Evolutionary conservation across 2,797 vertebrate species (phyloP), one percentile per base, ranked within the genome.

Genomic region (Varecia variegata): DNA sequence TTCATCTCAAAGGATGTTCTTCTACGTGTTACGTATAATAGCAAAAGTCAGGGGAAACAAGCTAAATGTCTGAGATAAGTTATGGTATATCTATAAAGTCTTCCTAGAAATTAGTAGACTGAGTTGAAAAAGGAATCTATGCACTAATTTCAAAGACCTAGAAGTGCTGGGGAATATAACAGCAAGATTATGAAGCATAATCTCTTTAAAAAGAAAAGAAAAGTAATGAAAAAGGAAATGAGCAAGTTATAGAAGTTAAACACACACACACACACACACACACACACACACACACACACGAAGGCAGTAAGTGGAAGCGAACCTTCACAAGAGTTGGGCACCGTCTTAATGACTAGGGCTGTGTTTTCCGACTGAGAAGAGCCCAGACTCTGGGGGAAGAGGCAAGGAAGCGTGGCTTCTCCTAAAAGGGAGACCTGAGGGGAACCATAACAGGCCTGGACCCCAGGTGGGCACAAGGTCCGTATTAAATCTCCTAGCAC

Each of bases 51-150:
- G 50, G 74, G 52, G 30, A 85, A 89, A 80, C 43, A 68, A 90
- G 14, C 32, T 62, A 43, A 73, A 32, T 21, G 56, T 80, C 47
- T 45, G 38, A 45, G n/a, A n/a, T 58, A 38, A 94, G 50, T 82
- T 43, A 87, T 7, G 20, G 52, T 8, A 23, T 52, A 38, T 81
- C 56, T 76, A 93, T 43, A 90, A 62, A 92, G 27, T 40, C 74
- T 86, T 93, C 71, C 21, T 47, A 76, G 83, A 95, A 95, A 89
- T 74, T 68, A 90, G 60, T 38, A 60, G 70, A n/a, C 65, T 70
- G 58, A 81, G 40, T 68, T 47, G 30, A 54, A 68, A 87, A 54
- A 20, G 50, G n/a, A 54, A 76, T 70, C 35, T 20, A 58, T 52
- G 43, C 47, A 25, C 74, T 68, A 58, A 81, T 86, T 89, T 82